Base-by-base conservation (phyloP, 1,140 invertebrate genomes). In the Venustaconcha ellipsiformis region DNA sequence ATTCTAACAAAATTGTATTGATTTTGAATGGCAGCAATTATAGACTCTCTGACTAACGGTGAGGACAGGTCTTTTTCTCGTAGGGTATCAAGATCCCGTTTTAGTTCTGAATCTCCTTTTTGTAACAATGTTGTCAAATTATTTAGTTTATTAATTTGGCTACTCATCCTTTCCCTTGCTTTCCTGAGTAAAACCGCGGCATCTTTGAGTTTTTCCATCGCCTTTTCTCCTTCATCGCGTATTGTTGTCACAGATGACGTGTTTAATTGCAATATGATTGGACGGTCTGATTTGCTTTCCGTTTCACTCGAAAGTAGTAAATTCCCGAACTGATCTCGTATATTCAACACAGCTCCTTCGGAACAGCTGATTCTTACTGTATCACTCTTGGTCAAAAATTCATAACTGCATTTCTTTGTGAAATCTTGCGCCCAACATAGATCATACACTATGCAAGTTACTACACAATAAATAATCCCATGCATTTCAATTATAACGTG, bases 1-100 rank as follows among this genome's bases (percentile, higher is more conserved):
- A 77, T 77, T 23, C 75, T 26, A 14, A 77, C 58, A 55, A 77
- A 77, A 30, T 77, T 77, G 48, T 77, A 77, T 59, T 77, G 75
- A 59, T 77, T 77, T 60, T 77, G 75, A 23, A 77, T 30, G 6
- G 75, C 75, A 60, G 74, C 74, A 67, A 76, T 76, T 30, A 76
- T 76, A 14, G 74, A 63, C 55, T 76, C 74, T 17, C 74, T 57
- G 8, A 71, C 74, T 17, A 76, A 55, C 20, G 67, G 69, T 58
- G 74, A 76, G 13, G 67, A 66, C 14, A 76, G 60, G 14, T 76
- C 74, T n/a, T 76, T 62, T 11, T 26, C 37, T 64, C 69, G 26
- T 26, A 76, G 37, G 20, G 68, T 76, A 55, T 48, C 15, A 6
- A 76, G 62, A 48, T 76, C 74, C 14, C 66, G 70, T 17, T 76